Conservation (phyloP, 2,888 invertebrate genomes). For the Cryptocheilus praepositus region DNA sequence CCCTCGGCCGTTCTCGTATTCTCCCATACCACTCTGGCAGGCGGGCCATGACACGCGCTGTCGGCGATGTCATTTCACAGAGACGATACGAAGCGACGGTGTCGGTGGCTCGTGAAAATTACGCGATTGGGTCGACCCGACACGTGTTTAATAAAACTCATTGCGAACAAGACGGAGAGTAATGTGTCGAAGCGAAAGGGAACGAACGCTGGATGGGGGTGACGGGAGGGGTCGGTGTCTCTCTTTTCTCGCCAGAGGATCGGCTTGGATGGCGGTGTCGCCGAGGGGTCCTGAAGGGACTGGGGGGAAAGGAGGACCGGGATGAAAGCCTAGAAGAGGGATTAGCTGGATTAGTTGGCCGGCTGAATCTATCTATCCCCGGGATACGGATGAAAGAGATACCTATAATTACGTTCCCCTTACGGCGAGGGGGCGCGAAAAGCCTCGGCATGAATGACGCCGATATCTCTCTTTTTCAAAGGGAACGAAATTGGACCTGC, state of each 20-base stretch:
- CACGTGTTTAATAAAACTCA: conserved; percentile 49
- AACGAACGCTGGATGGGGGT: conserved; percentile 1
- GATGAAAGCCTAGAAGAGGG: conserved; percentile 50
- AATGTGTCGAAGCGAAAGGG: conserved; percentile 16
- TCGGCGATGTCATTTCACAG: conserved; percentile 15
- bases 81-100: conserved; percentile 2
- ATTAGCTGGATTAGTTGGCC: conserved; percentile 55
- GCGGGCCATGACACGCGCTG: not conserved
- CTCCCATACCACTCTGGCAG: not conserved
- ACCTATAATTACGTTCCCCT: conserved; percentile 62
- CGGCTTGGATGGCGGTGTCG: too few species aligned
- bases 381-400: conserved; percentile 53
- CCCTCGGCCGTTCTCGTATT: not conserved
- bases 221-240: conserved; percentile 35
- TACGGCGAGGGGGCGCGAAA: conserved; percentile 55
- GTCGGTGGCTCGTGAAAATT: conserved; percentile 29
- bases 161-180: conserved; percentile 43
- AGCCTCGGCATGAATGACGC: conserved; percentile 57
- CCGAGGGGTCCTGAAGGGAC: too few species aligned
- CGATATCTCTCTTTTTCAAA: conserved; percentile 60
- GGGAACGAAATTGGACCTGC: conserved; percentile 54
- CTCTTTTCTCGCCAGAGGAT: too few species aligned
- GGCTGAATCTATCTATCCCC: conserved; percentile 50
- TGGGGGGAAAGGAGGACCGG: conserved; percentile 1
- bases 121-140: conserved; percentile 19